Evolutionary conservation across 2,113 vertebrate genomes (phyloP), one percentile per base, ranked within the genome.

Genomic region (Mesoclemmys tuberculata): DNA sequence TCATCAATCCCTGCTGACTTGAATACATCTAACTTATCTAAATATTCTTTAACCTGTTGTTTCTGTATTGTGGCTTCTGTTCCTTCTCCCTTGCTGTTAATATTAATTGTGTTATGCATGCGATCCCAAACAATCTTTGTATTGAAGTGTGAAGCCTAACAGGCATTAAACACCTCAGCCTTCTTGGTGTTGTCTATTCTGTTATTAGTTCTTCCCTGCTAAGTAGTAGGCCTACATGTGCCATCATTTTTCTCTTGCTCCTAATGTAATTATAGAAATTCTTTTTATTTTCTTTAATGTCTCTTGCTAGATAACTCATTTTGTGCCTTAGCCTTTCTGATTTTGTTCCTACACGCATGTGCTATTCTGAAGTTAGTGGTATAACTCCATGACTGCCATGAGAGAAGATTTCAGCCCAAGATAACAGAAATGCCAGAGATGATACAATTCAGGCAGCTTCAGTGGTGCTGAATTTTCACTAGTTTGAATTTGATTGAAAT

Each of bases 401-500:
- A 82, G 88, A 93, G 78, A 88, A 88, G 56, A 71, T 58, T 54
- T 82, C 84, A 64, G 41, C 92, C 94, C 91, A 77, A 83, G 88
- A 90, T 91, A 95, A 88, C 91, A 92, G 38, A 31, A 48, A 0
- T 85, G 68, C 83, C 88, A 93, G n/a, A 90, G 88, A 89, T 84
- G 54, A 55, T 29, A 27, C n/a, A 82, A 56, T 56, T 82, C 24
- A 56, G 52, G 38, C 52, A 82, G 52, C 27, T 78, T 46, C 81
- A 90, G 85, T 52, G 88, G 85, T 68, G 35, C 16, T 21, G 61
- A 68, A 68, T n/a, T 68, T 68, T 51, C 26, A 56, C 14, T 68
- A 16, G 18, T 87, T 49, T 85, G 89, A 87, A 93, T 87, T 90
- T 86, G 71, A 91, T 44, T 84, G 94, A 92, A 88, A 82, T 51